phyloP scores from a whole-genome alignment of 2,797 vertebrate species.

The Paedocypris micromegethes region DNA sequence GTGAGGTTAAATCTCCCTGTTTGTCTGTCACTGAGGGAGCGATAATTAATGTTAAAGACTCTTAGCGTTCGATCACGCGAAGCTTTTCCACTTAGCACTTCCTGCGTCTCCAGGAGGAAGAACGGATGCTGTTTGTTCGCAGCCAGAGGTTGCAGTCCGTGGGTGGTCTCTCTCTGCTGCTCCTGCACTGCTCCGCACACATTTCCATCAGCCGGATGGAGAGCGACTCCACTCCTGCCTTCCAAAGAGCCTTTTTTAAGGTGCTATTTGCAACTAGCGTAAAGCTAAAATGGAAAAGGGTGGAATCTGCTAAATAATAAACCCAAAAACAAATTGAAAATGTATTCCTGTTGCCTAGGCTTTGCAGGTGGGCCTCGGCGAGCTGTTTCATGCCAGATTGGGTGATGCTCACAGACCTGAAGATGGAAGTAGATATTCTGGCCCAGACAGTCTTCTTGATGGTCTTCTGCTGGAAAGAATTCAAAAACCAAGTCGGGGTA shows the following conservation, averaged over 20 bases:
- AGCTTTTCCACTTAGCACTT: slow-evolving; percentile 12
- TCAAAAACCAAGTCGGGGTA: slow-evolving; percentile 45
- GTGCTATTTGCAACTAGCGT: slow-evolving; percentile 53
- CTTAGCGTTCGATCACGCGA: slow-evolving; percentile 5
- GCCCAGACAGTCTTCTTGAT: slow-evolving; percentile 28
- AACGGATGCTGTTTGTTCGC: slow-evolving; percentile 71
- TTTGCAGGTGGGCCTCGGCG: slow-evolving; percentile 69
- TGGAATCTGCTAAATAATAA: background rate
- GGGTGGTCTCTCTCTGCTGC: slow-evolving; percentile 77
- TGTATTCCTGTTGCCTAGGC: slow-evolving; percentile 56
- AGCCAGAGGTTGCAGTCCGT: slow-evolving; percentile 72
- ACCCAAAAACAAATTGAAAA: too few relatives aligned
- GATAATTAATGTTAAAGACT: slow-evolving; percentile 16
- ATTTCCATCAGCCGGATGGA: slow-evolving; percentile 62
- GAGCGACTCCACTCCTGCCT: slow-evolving; percentile 65
- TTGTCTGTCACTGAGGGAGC: slow-evolving; percentile 12
- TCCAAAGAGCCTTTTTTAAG: slow-evolving; percentile 78
- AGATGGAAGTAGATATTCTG: slow-evolving; percentile 33
- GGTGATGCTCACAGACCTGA: slow-evolving; percentile 26
- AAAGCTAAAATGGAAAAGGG: background rate
- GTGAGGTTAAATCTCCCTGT: background rate
- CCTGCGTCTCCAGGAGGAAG: slow-evolving; percentile 60
- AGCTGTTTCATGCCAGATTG: slow-evolving; percentile 65
- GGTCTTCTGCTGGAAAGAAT: slow-evolving; percentile 57
- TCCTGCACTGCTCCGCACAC: slow-evolving; percentile 79